These are phyloP conservation scores for Augochlorella aurata DNA, from an alignment of 2,888 invertebrate genomes.

Conservation along the genomic window DNA sequence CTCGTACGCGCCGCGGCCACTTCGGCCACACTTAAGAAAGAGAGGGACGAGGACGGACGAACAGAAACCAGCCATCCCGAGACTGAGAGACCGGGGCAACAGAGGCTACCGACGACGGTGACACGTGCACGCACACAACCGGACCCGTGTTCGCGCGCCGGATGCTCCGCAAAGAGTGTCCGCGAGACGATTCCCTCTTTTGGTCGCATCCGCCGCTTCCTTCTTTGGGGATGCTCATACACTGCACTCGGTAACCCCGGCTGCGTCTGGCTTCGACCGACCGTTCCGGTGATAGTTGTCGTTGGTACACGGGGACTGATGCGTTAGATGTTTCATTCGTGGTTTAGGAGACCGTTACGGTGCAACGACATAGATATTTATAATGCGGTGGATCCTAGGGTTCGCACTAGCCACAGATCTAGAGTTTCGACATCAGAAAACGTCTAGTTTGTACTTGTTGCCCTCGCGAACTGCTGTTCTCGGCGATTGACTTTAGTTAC, in stretches of 20 bases:
- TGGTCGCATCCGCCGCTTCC: not conserved
- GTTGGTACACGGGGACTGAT: too few relatives aligned
- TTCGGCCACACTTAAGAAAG: slow-evolving; percentile 65
- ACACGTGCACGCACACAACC: slow-evolving; percentile 49
- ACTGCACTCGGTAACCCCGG: not conserved
- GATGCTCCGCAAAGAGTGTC: slow-evolving; percentile 34
- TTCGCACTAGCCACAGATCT: too few relatives aligned
- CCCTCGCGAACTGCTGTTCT: too few relatives aligned
- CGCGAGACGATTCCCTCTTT: not conserved
- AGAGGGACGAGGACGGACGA: slow-evolving; percentile 26
- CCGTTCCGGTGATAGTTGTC: not conserved
- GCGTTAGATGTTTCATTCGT: too few relatives aligned
- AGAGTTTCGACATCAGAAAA: too few relatives aligned
- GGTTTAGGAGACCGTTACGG: too few relatives aligned
- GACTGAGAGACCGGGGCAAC: slow-evolving; percentile 35
- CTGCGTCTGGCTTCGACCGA: too few relatives aligned
- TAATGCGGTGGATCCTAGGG: too few relatives aligned
- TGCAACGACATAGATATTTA: too few relatives aligned
- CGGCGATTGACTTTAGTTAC: too few relatives aligned
- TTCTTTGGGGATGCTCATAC: not conserved
- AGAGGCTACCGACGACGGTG: slow-evolving; percentile 32
- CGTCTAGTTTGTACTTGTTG: too few relatives aligned
- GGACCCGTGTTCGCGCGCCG: slow-evolving; percentile 48
- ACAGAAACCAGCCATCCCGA: slow-evolving; percentile 31
- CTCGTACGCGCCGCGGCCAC: slow-evolving; percentile 67